phyloP scores from a whole-genome alignment of 2,113 vertebrate species.

The Phaetusa simplex region DNA sequence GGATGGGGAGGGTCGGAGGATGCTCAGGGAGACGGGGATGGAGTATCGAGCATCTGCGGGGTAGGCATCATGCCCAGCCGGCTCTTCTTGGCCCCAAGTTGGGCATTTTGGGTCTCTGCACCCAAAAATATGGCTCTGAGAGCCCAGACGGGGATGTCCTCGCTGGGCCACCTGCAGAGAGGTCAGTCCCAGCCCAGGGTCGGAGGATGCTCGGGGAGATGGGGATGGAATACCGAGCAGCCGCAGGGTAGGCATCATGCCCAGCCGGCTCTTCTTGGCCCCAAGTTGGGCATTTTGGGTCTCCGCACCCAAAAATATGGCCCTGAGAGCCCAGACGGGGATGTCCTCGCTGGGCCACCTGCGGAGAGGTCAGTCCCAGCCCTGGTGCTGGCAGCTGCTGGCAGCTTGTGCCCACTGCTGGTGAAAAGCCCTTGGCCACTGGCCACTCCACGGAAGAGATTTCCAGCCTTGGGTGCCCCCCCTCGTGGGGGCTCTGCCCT shows the following conservation, averaged over 20 bases:
- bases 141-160: no score
- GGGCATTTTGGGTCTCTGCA: no score
- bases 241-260: accelerated
- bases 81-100: no score
- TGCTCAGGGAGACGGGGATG: no score
- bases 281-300: background rate
- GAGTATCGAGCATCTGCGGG: no score
- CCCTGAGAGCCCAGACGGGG: background rate
- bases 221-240: background rate
- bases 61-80: no score
- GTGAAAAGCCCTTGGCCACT: background rate
- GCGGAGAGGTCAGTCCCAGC: background rate
- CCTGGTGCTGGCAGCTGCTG: background rate
- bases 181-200: no score
- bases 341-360: background rate
- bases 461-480: background rate
- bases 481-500: background rate
- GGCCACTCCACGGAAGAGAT: background rate
- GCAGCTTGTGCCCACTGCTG: background rate
- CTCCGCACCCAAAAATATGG: background rate
- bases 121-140: no score
- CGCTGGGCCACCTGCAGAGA: no score
- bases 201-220: background rate
- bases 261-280: background rate
- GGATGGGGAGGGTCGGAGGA: no score